phyloP scores from a whole-genome alignment of 53 echinoderm and acorn worm genomes.

The Holothuria leucospilota region DNA sequence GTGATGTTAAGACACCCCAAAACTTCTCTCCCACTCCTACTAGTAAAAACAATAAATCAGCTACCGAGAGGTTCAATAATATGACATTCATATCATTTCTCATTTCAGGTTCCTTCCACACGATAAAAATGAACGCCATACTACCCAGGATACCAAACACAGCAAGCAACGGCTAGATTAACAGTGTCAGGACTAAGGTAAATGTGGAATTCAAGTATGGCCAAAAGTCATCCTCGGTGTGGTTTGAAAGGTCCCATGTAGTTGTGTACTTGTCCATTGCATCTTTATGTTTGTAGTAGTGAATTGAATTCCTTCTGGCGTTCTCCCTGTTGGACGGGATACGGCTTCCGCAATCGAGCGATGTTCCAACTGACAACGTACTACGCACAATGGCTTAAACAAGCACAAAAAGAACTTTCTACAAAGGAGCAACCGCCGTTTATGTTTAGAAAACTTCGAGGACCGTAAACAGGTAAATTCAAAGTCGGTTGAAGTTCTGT shows the following conservation, averaged over 20 bases:
- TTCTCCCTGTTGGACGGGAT: too few species aligned
- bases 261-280: not conserved
- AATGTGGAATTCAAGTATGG: not conserved
- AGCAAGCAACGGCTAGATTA: not conserved
- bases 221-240: not conserved
- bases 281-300: not conserved
- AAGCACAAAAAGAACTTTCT: too few species aligned
- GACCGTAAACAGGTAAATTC: too few species aligned
- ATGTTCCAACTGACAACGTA: too few species aligned
- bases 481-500: too few species aligned
- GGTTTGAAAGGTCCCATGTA: not conserved
- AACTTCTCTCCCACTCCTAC: not conserved
- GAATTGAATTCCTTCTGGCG: not conserved
- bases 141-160: constrained; percentile 13
- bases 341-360: too few species aligned
- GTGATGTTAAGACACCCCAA: not conserved
- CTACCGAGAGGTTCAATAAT: constrained; percentile 50
- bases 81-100: constrained; percentile 39
- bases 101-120: not conserved
- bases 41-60: constrained; percentile 30
- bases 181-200: not conserved
- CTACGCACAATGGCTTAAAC: too few species aligned
- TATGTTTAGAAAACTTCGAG: too few species aligned
- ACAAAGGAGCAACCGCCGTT: too few species aligned
- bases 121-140: not conserved